Conservation (phyloP, 2,113 vertebrate genomes). For the Opisthocomus hoazin region DNA sequence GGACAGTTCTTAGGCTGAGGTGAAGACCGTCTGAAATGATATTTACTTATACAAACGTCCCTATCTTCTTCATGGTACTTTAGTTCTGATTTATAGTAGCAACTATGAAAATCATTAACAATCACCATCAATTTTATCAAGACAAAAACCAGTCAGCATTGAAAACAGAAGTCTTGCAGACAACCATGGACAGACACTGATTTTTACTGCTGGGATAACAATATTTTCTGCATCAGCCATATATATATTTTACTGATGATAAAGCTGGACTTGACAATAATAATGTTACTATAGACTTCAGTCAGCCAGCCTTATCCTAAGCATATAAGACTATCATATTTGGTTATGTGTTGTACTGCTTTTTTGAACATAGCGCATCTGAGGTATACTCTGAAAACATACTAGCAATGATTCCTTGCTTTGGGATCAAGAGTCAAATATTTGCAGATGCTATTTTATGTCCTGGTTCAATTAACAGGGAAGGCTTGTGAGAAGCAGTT, state of each 20-base stretch:
- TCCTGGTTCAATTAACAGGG: constrained; percentile 1
- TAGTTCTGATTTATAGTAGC: not conserved
- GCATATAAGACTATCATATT: not conserved
- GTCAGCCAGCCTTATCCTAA: not conserved
- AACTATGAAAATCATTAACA: not conserved
- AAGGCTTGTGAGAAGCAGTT: constrained; percentile 1
- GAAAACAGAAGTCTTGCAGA: not conserved
- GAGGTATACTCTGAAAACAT: not conserved
- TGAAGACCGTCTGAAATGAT: not conserved
- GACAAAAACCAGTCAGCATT: not conserved
- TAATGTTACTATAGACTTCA: not conserved
- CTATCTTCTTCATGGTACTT: not conserved
- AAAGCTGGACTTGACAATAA: not conserved
- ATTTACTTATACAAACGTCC: not conserved
- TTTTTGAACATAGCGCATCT: not conserved
- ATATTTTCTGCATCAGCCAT: not conserved
- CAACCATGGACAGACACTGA: not conserved
- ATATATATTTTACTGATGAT: not conserved
- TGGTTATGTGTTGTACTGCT: not conserved
- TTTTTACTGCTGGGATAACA: not conserved
- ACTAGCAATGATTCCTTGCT: not conserved
- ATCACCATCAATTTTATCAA: not conserved
- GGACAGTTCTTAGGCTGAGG: not conserved
- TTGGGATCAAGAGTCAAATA: constrained; percentile 7
- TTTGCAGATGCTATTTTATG: constrained; percentile 10